A percentile compares a stretch with the other conserved stretches of the same genome.
Conservation (phyloP, 1,140 invertebrate species). For the Brachionus asplanchnoidis region DNA sequence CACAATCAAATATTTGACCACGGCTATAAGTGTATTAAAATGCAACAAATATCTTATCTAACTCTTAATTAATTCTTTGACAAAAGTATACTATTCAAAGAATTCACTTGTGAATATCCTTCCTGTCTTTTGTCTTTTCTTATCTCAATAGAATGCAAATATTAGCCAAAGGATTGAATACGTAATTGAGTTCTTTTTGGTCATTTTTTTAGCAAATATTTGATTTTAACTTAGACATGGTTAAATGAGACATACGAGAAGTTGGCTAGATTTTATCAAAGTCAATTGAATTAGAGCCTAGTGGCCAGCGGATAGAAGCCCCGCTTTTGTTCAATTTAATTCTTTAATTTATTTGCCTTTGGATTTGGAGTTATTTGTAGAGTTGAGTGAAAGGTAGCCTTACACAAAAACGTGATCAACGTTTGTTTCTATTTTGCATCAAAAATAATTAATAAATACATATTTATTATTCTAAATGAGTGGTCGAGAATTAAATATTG, state of each 20-base stretch:
- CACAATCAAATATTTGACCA: not conserved
- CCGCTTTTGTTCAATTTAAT: not conserved
- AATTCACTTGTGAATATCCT: constrained; percentile 35
- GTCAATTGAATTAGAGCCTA: not conserved
- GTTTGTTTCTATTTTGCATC: not conserved
- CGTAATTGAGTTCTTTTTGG: constrained; percentile 23
- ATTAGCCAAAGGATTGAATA: constrained; percentile 23
- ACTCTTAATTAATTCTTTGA: constrained; percentile 2
- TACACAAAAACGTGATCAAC: not conserved
- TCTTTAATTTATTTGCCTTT: not conserved
- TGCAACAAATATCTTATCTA: constrained; percentile 10
- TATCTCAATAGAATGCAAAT: not conserved
- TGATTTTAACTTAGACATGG: constrained; percentile 7
- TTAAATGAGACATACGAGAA: constrained; percentile 26
- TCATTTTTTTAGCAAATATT: constrained; percentile 22
- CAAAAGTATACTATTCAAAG: not conserved
- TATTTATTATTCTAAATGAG: not conserved
- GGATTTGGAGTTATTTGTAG: not conserved
- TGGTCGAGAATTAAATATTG: not conserved
- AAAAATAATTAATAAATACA: not conserved
- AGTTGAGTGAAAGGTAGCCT: not conserved
- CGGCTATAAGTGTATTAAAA: not conserved
- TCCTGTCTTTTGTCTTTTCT: not conserved
- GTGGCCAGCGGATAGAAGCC: not conserved
- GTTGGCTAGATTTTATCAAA: not conserved